A percentile compares a stretch with the other conserved stretches of the same genome.
Conservation (phyloP, 2,888 invertebrate species). For the Protonemura montana region DNA sequence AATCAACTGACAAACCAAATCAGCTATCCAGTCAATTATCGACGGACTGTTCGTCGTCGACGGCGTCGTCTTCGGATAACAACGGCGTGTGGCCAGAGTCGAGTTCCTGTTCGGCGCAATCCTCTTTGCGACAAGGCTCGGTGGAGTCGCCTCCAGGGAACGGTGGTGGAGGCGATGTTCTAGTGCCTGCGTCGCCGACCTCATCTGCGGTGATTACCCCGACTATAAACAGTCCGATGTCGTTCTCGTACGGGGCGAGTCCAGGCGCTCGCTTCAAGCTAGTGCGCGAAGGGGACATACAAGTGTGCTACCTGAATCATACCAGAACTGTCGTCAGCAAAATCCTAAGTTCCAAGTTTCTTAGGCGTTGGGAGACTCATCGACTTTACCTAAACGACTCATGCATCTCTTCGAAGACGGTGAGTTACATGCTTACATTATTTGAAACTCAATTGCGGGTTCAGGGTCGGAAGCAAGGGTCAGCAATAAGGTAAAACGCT, state of each 20-base stretch:
- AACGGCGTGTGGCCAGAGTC: conserved; percentile 36
- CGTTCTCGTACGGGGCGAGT: conserved; percentile 16
- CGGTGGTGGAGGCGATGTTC: not conserved
- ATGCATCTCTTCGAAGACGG: conserved; percentile 76
- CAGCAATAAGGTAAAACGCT: too few relatives aligned
- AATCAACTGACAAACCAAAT: conserved; percentile 14
- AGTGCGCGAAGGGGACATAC: conserved; percentile 74
- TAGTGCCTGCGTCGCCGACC: conserved; percentile 31
- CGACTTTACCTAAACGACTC: conserved; percentile 72
- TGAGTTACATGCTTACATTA: conserved; percentile 60
- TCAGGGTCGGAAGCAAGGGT: too few relatives aligned
- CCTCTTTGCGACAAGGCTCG: conserved; percentile 34
- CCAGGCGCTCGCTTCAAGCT: conserved; percentile 72
- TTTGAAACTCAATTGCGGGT: too few relatives aligned
- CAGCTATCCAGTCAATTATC: conserved; percentile 38
- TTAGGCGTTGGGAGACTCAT: conserved; percentile 81
- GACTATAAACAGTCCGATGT: conserved; percentile 29
- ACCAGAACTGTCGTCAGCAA: conserved; percentile 80
- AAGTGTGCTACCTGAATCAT: conserved; percentile 79
- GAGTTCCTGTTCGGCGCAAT: not conserved
- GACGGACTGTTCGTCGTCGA: conserved; percentile 37
- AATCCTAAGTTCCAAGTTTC: conserved; percentile 78
- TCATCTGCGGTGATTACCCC: conserved; percentile 28
- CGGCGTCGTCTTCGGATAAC: conserved; percentile 25
- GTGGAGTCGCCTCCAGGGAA: not conserved